Evolutionary conservation across 2,113 vertebrate species (phyloP).

Genomic region (Aix galericulata): DNA sequence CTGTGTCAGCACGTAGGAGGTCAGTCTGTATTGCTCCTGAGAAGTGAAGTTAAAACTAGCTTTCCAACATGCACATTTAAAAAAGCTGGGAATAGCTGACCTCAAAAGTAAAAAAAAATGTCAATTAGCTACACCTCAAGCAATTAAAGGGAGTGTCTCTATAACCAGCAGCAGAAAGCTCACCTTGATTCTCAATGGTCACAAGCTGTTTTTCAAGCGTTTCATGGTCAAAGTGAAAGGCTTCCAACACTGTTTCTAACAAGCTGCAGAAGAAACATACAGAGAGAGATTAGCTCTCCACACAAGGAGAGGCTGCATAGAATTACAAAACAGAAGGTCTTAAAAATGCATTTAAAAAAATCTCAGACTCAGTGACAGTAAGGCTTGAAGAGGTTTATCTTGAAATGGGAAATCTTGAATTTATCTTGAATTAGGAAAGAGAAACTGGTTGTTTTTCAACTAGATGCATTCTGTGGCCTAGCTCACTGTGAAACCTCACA

Average conservation of each 20-base stretch:
- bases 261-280: slow-evolving; percentile 77
- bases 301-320: neutral
- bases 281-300: neutral
- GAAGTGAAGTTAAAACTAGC: neutral
- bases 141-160: neutral
- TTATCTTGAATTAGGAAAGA: neutral
- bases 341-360: neutral
- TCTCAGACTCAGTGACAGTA: neutral
- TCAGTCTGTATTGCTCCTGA: neutral
- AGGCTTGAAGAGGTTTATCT: neutral
- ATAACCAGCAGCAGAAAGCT: slow-evolving; percentile 30
- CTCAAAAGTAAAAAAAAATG: neutral
- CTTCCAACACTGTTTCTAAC: slow-evolving; percentile 89
- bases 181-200: slow-evolving; percentile 82
- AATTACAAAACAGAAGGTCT: neutral
- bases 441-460: neutral
- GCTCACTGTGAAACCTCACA: neutral
- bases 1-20: neutral
- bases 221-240: slow-evolving; percentile 92
- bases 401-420: no score
- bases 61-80: neutral
- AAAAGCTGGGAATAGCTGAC: neutral
- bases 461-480: neutral
- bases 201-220: slow-evolving; percentile 88
- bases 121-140: neutral